Conservation (phyloP, 2,888 invertebrate species). For the Thumatha senex region DNA sequence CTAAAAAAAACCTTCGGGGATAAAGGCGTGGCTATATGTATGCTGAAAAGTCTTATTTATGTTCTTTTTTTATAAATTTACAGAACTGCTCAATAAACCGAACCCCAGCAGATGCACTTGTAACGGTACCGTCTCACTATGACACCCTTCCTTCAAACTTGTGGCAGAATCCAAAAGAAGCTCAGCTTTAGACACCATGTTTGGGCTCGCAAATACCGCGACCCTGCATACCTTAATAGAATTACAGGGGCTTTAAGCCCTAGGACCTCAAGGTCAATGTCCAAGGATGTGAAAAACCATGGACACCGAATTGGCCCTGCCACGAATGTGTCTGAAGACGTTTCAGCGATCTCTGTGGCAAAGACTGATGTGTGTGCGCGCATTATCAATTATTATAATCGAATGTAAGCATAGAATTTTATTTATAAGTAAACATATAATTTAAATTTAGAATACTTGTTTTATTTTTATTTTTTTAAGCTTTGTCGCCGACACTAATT, state of each 20-base stretch:
- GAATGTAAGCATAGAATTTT: conserved; percentile 25
- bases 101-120: conserved; percentile 87
- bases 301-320: conserved; percentile 51
- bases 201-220: conserved; percentile 48
- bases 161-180: conserved; percentile 72
- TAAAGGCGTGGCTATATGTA: no score
- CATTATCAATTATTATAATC: conserved; percentile 10
- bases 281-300: conserved; percentile 72
- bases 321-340: conserved; percentile 45
- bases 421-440: conserved; percentile 17
- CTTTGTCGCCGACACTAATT: conserved; percentile 24
- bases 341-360: conserved; percentile 48
- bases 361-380: conserved; percentile 49
- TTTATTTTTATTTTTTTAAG: conserved; percentile 17
- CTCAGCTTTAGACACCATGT: conserved; percentile 65
- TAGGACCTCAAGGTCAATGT: conserved; percentile 44
- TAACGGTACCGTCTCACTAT: conserved; percentile 90
- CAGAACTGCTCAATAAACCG: conserved; percentile 88
- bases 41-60: no score
- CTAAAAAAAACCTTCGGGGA: no score
- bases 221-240: conserved; percentile 55
- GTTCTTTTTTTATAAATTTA: conserved; percentile 37
- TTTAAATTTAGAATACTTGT: conserved; percentile 23
- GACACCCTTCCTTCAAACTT: conserved; percentile 83
- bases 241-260: conserved; percentile 51